Base-by-base conservation (phyloP, 2,113 vertebrate genomes). In the Ciconia boyciana region DNA sequence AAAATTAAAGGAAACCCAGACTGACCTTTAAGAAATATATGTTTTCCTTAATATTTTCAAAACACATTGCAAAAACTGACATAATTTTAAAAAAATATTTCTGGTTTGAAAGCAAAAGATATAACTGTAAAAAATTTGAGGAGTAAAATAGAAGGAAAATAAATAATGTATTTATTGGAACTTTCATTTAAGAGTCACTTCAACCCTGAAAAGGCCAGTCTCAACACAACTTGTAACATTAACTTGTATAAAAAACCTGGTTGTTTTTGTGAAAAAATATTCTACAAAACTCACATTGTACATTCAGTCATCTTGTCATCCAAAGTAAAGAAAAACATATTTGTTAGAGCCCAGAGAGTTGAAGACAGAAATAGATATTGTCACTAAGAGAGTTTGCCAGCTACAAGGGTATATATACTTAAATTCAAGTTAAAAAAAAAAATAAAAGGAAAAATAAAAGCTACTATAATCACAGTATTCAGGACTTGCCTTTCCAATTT, bases 301-400 rank as follows among this genome's bases (percentile, higher is more conserved):
- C 54, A 74, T 84, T 90, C 76, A 84, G 82, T 89, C 89, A 78
- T 82, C 74, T 90, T 78, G n/a, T 82, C 69, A 82, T 74, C 46
- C 61, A 78, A 95, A 90, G 75, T 77, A 94, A 87, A 78, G 78
- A 84, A 81, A 89, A 89, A 68, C 11, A 55, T 88, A 82, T 51
- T 83, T 86, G 48, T 87, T 83, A 92, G 62, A 92, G 39, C 52
- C 36, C n/a, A 78, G n/a, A 60, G 32, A 79, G 39, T 28, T 86
- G 7, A 85, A 78, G 51, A 81, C 17, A 81, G 75, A 94, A 93
- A 86, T 75, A 86, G 57, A 83, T 87, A 82, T 32, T 54, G 48
- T 81, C 58, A 41, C 54, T 69, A 87, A 64, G 28, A 82, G 52
- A 89, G 32, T 62, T 72, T 92, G 58, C 49, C 58, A 92, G 69